A percentile compares a stretch with the other conserved stretches of the same genome.
phyloP scores from a whole-genome alignment of 2,113 vertebrate genomes.

The human region DNA sequence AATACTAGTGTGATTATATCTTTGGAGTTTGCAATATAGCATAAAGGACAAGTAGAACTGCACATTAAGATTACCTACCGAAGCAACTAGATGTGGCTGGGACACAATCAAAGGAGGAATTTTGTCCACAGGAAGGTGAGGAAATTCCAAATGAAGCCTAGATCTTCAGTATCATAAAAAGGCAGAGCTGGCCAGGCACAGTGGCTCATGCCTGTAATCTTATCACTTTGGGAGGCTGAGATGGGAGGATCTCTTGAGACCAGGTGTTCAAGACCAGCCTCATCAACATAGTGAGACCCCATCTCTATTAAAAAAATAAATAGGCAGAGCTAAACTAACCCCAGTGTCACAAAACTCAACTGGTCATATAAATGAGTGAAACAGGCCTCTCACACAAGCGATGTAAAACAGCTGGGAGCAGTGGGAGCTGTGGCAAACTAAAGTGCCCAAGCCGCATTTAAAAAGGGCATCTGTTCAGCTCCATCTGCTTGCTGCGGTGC shows the following conservation, averaged over 20 bases:
- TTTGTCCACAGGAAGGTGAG: background rate
- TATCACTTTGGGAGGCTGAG: too few species aligned
- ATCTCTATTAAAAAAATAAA: background rate
- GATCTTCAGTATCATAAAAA: background rate
- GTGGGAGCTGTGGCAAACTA: background rate
- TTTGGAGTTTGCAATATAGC: constrained; percentile 69
- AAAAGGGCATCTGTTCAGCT: background rate
- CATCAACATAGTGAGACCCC: too few species aligned
- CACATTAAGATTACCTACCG: constrained; percentile 67
- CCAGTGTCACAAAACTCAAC: background rate
- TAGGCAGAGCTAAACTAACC: background rate
- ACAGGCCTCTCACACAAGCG: background rate
- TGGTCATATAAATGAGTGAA: background rate
- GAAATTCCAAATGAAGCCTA: background rate
- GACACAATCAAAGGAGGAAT: background rate
- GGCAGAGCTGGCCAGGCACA: background rate
- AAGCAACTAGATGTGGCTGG: constrained; percentile 1
- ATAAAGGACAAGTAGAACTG: constrained; percentile 63
- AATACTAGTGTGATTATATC: constrained; percentile 48
- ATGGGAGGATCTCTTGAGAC: too few species aligned
- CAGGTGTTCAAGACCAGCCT: too few species aligned
- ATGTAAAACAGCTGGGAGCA: background rate
- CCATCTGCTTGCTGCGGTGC: background rate
- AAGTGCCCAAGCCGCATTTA: background rate
- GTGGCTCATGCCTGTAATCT: too few species aligned